Percentiles rank a stretch among this genome's conserved stretches.
Conservation (phyloP, 1,140 invertebrate genomes). For the Rhopalosiphum maidis region DNA sequence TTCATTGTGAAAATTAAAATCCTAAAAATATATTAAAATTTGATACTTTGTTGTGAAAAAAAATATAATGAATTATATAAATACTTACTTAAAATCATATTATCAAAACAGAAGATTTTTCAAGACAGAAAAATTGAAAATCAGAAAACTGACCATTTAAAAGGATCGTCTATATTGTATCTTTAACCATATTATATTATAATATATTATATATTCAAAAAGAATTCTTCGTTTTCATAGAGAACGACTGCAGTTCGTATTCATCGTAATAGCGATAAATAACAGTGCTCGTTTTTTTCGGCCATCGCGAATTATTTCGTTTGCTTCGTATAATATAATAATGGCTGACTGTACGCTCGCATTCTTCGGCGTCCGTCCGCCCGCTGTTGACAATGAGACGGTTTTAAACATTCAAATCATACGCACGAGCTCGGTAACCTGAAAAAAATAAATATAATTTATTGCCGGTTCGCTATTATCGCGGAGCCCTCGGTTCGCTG, state of each 20-base stretch:
- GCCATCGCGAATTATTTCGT: slow-evolving; percentile 2
- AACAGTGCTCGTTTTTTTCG: neutral
- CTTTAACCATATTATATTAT: neutral
- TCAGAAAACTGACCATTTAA: neutral
- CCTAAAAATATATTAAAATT: neutral
- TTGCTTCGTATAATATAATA: neutral
- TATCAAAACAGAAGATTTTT: neutral
- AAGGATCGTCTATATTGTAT: neutral
- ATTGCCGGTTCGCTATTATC: neutral
- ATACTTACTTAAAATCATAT: no score
- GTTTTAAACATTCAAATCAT: slow-evolving; percentile 49
- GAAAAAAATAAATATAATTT: slow-evolving; percentile 3
- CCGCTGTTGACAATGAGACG: slow-evolving; percentile 29
- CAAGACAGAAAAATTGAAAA: neutral
- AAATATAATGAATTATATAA: no score
- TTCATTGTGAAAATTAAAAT: neutral
- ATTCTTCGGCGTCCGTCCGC: neutral
- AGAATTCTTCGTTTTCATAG: neutral
- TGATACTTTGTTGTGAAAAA: neutral
- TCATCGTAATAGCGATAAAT: neutral
- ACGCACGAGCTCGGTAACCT: neutral
- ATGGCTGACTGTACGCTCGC: neutral
- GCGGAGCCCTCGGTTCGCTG: neutral
- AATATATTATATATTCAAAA: neutral
- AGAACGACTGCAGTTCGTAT: neutral